phyloP scores from a whole-genome alignment of 2,888 invertebrate species.

The Neuroscelio doddi region DNA sequence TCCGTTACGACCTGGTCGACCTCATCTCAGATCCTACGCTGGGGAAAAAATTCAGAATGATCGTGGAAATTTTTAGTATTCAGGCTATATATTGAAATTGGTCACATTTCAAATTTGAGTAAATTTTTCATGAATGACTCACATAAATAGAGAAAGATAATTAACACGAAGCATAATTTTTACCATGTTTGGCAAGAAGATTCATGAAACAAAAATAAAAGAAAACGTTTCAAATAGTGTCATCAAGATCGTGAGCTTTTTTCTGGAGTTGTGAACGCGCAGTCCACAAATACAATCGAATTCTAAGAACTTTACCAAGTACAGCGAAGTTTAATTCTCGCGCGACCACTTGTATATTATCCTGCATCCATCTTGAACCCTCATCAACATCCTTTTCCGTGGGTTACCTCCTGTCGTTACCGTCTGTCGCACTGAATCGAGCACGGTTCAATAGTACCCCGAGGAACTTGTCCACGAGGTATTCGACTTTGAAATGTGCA shows the following conservation, averaged over 20 bases:
- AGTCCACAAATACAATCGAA: slow-evolving; percentile 34
- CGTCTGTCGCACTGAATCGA: slow-evolving; percentile 55
- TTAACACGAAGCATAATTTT: not conserved
- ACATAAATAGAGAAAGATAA: too few species aligned
- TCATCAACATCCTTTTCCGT: slow-evolving; percentile 62
- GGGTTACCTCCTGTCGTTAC: slow-evolving; percentile 58
- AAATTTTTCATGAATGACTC: not conserved
- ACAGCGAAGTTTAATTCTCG: slow-evolving; percentile 49
- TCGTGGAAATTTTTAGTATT: too few species aligned
- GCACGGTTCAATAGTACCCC: slow-evolving; percentile 63
- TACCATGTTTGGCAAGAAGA: not conserved
- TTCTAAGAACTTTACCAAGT: slow-evolving; percentile 42
- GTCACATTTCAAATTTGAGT: not conserved
- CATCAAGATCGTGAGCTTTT: too few species aligned
- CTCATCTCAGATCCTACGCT: slow-evolving; percentile 9
- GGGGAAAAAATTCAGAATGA: not conserved
- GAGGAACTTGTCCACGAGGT: slow-evolving; percentile 51
- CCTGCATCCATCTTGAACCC: slow-evolving; percentile 66
- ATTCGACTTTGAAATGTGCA: slow-evolving; percentile 35
- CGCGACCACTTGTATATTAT: slow-evolving; percentile 59
- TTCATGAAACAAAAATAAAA: not conserved
- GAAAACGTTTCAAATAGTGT: slow-evolving; percentile 23
- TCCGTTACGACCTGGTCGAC: slow-evolving; percentile 23
- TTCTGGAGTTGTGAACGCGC: slow-evolving; percentile 15
- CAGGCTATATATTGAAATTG: too few species aligned